Evolutionary conservation across 2,113 vertebrate genomes (phyloP), one percentile per base, ranked within the genome.

Genomic region (Scolopax mira): DNA sequence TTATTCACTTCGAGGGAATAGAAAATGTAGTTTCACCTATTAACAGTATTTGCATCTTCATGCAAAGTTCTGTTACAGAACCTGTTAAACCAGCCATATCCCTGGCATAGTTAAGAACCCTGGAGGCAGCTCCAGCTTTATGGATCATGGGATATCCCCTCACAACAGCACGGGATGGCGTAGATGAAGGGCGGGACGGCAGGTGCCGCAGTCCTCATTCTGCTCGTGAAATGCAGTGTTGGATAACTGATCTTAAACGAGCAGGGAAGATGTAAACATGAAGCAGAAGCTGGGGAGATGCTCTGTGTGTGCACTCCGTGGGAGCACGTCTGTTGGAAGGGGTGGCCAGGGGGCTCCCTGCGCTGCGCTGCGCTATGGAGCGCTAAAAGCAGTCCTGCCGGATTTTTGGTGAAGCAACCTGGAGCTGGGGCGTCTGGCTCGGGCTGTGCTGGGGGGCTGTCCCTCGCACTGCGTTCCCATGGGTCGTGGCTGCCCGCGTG

Each of bases 291-390:
- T 58, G 78, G n/a, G 57, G 35, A 28, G 42, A 1, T 6, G 30
- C 41, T 79, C 39, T 0, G 1, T 1, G 0, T 42, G 73, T 23
- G n/a, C 0, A 0, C 35, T 33, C 42, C 0, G 0, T 48, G 28
- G 72, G 78, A 70, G 10, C 8, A 1, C 3, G 18, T n/a, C 46
- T 65, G 1, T 37, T n/a, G n/a, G 28, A 6, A 14, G 2, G 42
- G 33, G 85, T 1, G 16, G 41, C 67, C 44, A 6, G 41, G 71
- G 46, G 77, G 22, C 9, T 6, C 55, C 7, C 12, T 3, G 6
- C 44, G 69, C 55, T 49, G 24, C 73, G 61, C 61, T 12, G 12
- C 5, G 0, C 84, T 10, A 4, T 3, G 7, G 22, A 89, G 27
- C 21, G 74, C 49, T 92, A 39, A 80, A 79, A 90, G 85, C 23